Conservation (phyloP, 2,888 invertebrate species). For the Hypolimnas misippus region DNA sequence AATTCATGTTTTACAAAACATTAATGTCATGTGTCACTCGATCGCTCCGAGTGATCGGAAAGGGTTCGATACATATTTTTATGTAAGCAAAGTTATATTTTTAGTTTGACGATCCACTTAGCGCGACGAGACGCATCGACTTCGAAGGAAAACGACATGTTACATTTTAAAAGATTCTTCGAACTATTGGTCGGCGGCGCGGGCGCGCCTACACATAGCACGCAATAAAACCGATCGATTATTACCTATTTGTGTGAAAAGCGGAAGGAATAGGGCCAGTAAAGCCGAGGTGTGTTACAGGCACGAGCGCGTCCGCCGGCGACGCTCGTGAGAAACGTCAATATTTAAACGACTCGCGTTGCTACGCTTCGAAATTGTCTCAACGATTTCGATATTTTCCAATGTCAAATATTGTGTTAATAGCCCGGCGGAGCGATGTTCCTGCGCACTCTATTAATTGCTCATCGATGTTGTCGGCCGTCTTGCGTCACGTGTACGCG, state of each 20-base stretch:
- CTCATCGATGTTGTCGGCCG: slow-evolving; percentile 45
- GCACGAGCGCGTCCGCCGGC: slow-evolving; percentile 69
- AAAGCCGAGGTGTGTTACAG: slow-evolving; percentile 56
- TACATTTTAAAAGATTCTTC: slow-evolving; percentile 70
- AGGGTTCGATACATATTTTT: slow-evolving; percentile 22
- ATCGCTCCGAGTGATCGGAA: slow-evolving; percentile 44
- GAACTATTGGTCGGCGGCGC: slow-evolving; percentile 67
- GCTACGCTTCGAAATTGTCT: slow-evolving; percentile 80
- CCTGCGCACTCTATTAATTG: slow-evolving; percentile 50
- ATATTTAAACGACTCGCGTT: slow-evolving; percentile 73
- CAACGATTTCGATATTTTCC: slow-evolving; percentile 79
- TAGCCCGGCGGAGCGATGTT: slow-evolving; percentile 52
- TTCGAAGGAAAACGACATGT: slow-evolving; percentile 63
- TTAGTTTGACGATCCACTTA: slow-evolving; percentile 71
- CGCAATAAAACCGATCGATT: slow-evolving; percentile 83
- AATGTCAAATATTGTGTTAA: slow-evolving; percentile 71
- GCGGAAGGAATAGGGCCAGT: slow-evolving; percentile 74
- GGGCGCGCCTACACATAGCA: slow-evolving; percentile 67
- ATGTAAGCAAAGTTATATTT: slow-evolving; percentile 30
- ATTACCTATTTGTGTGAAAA: slow-evolving; percentile 83
- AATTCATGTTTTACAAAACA: slow-evolving; percentile 51
- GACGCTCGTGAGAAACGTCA: slow-evolving; percentile 81
- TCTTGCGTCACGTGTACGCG: slow-evolving; percentile 54
- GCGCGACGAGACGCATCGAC: slow-evolving; percentile 57
- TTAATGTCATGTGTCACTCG: slow-evolving; percentile 48